Base-by-base conservation (phyloP, 1,140 invertebrate genomes). In the Hyles vespertilio region DNA sequence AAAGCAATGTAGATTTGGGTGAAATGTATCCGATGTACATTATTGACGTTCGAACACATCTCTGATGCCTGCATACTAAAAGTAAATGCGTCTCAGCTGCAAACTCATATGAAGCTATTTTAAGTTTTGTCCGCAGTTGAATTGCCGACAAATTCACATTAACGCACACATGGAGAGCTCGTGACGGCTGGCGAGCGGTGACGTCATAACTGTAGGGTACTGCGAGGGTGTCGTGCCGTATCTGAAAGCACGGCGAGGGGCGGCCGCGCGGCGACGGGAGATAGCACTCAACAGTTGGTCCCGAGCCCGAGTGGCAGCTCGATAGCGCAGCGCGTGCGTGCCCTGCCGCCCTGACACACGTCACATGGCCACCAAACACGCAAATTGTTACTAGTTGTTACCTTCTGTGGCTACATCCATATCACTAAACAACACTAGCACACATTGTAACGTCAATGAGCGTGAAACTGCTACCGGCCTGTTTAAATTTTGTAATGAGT, bases 211-310 rank as follows among this genome's bases (percentile, higher is more conserved):
- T 48, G 52, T 22, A 36, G 51, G 43, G 54, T 8, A 8, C 36
- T 8, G 60, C 51, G 63, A 55, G 54, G 49, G 58, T 40, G 36
- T 40, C 36, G 5, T 40, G 36, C 36, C 36, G 36, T 40, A 40
- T 40, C 36, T 40, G 36, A 40, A 40, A 65, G 61, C 59, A 58
- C 45, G 47, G 56, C 55, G 56, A 63, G 52, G 57, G 64, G 70
- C 7, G 58, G 34, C n/a, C 32, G 50, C 32, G 3, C 33, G 53
- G 64, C 62, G 61, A 65, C 61, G 51, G 70, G 51, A 64, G 69
- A 63, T 57, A 68, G 69, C 72, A 79, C 76, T 83, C 84, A 87
- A 87, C 84, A 87, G 84, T 87, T 87, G 81, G 84, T 80, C 77
- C 53, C 70, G 36, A 40, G 4, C 36, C 36, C 36, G 36, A 40